Base-by-base conservation (phyloP, 2,113 vertebrate genomes). In the Datnioides undecimradiatus region DNA sequence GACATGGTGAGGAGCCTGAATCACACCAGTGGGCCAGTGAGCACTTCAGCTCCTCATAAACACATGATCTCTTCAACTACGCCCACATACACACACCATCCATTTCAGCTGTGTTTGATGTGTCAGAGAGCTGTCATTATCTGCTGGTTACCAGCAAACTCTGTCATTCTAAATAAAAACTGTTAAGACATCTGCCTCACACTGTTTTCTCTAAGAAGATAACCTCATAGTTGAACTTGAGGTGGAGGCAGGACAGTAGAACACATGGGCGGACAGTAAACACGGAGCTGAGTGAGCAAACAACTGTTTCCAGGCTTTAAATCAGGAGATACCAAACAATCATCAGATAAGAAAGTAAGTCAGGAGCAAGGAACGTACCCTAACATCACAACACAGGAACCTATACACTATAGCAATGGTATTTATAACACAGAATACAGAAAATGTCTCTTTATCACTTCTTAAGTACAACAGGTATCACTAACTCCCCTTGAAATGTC, bases 1-100 rank as follows among this genome's bases (percentile, higher is more conserved):
- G 40, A 16, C 65, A 34, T 19, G 1, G 23, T 45, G 46, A 33
- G 27, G 65, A 81, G 57, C 31, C 12, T 82, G 74, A 93, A 76
- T 88, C 84, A 82, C 81, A 73, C 21, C 68, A 65, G 77, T 8
- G 45, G 51, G 62, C 52, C 58, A 43, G n/a, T 54, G 36, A 75
- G 23, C 43, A 57, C 38, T 54, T 63, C 51, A 49, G 41, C 64
- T 70, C 78, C 33, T 81, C 58, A 83, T 46, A 51, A 86, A 62
- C 77, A 77, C 87, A 88, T 76, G 75, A 85, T 74, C 27, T 10
- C 51, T 67, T 73, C 1, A 76, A 34, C 59, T 23, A 59, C 78
- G 48, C 84, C 60, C 73, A 57, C 25, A 46, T n/a, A 46, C 43
- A 54, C 45, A 54, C 69, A 34, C 48, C 49, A 52, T 21, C 31